A percentile compares a stretch with the other conserved stretches of the same genome.
Conservation (phyloP, 1,140 invertebrate genomes). For the Bacillus rossius region DNA sequence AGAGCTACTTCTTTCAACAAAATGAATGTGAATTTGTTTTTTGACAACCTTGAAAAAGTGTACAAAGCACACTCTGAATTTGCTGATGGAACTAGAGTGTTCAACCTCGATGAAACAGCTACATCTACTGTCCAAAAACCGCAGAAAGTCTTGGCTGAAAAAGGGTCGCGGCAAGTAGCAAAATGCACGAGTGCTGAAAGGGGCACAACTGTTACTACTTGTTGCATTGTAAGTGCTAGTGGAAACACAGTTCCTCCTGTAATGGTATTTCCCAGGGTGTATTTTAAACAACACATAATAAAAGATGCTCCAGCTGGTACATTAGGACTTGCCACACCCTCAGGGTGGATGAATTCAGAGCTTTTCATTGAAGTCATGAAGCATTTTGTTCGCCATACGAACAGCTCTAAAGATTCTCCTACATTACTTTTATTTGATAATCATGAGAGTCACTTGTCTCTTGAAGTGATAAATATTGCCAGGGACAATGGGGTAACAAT, state of each 20-base stretch:
- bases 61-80: conserved; percentile 24
- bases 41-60: conserved; percentile 29
- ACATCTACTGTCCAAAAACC: conserved; percentile 42
- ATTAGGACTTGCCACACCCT: no score
- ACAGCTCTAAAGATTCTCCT: no score
- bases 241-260: conserved; percentile 36
- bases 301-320: no score
- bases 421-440: no score
- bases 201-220: conserved; percentile 33
- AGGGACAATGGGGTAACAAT: no score
- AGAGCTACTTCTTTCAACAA: conserved; percentile 38
- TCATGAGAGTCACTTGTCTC: no score
- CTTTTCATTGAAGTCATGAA: no score
- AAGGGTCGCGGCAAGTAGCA: conserved; percentile 34
- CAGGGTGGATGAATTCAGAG: no score
- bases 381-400: no score
- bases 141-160: conserved; percentile 25
- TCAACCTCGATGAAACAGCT: conserved; percentile 42
- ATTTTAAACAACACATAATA: conserved; percentile 17
- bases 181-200: conserved; percentile 30
- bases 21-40: conserved; percentile 31
- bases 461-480: no score
- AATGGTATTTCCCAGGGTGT: conserved; percentile 31
- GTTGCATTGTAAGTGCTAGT: conserved; percentile 32
- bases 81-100: conserved; percentile 29